phyloP scores from a whole-genome alignment of 2,113 vertebrate genomes.

The Brachyhypopomus gauderio region DNA sequence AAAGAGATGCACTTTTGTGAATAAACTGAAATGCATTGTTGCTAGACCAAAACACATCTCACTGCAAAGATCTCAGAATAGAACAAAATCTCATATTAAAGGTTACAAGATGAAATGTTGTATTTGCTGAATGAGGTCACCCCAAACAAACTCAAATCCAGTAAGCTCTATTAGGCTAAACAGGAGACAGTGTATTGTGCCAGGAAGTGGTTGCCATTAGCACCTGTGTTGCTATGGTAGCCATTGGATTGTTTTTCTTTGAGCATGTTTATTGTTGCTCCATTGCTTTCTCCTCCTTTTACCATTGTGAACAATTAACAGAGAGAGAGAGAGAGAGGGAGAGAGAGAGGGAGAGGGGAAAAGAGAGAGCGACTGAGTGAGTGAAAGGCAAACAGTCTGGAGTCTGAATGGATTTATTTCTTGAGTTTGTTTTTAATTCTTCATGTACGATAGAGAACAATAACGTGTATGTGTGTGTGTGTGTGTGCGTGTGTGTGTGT shows the following conservation, averaged over 20 bases:
- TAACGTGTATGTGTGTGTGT: slow-evolving; percentile 9
- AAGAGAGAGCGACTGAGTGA: not conserved
- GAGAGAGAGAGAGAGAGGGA: not conserved
- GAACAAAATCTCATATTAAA: not conserved
- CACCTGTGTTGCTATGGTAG: slow-evolving; percentile 55
- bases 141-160: slow-evolving; percentile 27
- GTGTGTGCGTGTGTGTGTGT: too few relatives aligned
- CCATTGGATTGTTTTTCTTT: slow-evolving; percentile 62
- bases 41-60: not conserved
- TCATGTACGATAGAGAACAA: not conserved
- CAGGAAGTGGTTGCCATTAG: slow-evolving; percentile 49
- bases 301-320: slow-evolving; percentile 35
- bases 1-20: not conserved
- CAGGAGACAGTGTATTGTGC: slow-evolving; percentile 16
- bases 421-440: not conserved
- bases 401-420: not conserved
- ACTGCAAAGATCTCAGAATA: not conserved
- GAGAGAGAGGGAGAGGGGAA: not conserved
- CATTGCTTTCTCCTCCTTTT: slow-evolving; percentile 36
- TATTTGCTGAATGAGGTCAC: slow-evolving; percentile 26
- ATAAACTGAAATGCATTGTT: not conserved
- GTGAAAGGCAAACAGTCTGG: not conserved
- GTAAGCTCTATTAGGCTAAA: slow-evolving; percentile 16
- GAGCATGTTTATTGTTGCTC: slow-evolving; percentile 49
- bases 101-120: not conserved